Evolutionary conservation across 2,888 invertebrate genomes (phyloP).

Genomic region (Peribatodes rhomboidaria): DNA sequence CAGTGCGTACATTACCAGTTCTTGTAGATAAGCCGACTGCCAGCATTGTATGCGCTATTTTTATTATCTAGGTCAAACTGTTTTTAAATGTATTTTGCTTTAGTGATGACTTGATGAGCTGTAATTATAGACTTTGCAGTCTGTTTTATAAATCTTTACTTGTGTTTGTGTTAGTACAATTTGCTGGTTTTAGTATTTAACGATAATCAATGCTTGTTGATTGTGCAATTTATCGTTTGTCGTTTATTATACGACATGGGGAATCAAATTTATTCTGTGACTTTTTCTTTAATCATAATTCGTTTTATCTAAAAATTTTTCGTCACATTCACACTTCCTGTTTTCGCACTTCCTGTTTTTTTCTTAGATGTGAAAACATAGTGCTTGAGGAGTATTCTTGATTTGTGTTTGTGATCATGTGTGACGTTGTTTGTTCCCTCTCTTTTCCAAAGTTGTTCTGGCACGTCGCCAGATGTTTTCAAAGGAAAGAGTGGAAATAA

Average conservation of each 20-base stretch:
- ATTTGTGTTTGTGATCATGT: slow-evolving; percentile 26
- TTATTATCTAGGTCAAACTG: slow-evolving; percentile 38
- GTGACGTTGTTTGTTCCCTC: slow-evolving; percentile 48
- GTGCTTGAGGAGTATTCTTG: slow-evolving; percentile 17
- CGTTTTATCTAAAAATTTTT: background rate
- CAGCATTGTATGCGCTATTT: slow-evolving; percentile 41
- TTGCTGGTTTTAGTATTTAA: no score
- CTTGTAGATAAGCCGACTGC: slow-evolving; percentile 39
- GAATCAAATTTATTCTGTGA: no score
- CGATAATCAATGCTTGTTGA: no score
- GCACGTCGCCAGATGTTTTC: slow-evolving; percentile 54
- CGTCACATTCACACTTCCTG: slow-evolving; percentile 1
- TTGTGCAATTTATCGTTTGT: no score
- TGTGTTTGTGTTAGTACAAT: background rate
- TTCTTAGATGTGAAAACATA: slow-evolving; percentile 1
- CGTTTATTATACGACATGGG: no score
- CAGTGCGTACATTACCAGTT: slow-evolving; percentile 30
- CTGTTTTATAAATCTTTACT: background rate
- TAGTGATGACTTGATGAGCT: slow-evolving; percentile 11
- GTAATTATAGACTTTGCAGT: background rate
- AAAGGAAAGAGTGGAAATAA: slow-evolving; percentile 58
- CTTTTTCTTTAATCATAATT: background rate
- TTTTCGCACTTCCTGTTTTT: background rate
- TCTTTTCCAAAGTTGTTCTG: slow-evolving; percentile 50
- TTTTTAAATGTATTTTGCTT: slow-evolving; percentile 35